phyloP scores from a whole-genome alignment of 2,888 invertebrate genomes.

The Taphrorychus bicolor region DNA sequence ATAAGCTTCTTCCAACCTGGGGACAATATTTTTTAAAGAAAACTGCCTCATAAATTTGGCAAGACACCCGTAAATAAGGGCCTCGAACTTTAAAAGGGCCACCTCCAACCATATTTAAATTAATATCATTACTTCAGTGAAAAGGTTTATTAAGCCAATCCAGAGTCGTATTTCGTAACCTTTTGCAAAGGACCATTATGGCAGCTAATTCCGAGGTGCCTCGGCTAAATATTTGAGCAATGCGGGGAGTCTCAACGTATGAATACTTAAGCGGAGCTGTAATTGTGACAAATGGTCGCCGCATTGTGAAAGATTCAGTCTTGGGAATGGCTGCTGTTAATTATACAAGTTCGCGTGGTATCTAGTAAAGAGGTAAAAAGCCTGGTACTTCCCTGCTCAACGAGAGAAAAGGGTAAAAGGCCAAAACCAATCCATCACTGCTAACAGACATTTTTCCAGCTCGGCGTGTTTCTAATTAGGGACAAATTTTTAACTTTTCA shows the following conservation, averaged over 20 bases:
- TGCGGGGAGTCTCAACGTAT: slow-evolving; percentile 28
- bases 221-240: slow-evolving; percentile 35
- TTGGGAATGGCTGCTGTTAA: slow-evolving; percentile 5
- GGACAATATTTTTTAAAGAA: background rate
- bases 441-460: slow-evolving; percentile 5
- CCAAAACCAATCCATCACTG: slow-evolving; percentile 2
- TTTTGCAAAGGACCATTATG: slow-evolving; percentile 17
- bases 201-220: slow-evolving; percentile 32
- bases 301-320: slow-evolving; percentile 6
- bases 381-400: background rate
- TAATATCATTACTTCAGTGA: background rate
- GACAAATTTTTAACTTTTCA: slow-evolving; percentile 4
- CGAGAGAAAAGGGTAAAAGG: slow-evolving; percentile 1
- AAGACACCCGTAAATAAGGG: background rate
- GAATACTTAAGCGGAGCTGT: slow-evolving; percentile 32
- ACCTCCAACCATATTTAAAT: background rate
- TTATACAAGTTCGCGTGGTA: slow-evolving; percentile 4
- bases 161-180: slow-evolving; percentile 1
- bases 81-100: background rate
- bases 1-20: background rate
- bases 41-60: background rate
- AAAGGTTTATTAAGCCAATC: background rate
- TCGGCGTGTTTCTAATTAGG: slow-evolving; percentile 1
- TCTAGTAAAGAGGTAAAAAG: slow-evolving; percentile 12
- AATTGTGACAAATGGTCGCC: slow-evolving; percentile 30